Evolutionary conservation across 2,888 invertebrate genomes (phyloP).

Genomic region (Eupithecia dodoneata): DNA sequence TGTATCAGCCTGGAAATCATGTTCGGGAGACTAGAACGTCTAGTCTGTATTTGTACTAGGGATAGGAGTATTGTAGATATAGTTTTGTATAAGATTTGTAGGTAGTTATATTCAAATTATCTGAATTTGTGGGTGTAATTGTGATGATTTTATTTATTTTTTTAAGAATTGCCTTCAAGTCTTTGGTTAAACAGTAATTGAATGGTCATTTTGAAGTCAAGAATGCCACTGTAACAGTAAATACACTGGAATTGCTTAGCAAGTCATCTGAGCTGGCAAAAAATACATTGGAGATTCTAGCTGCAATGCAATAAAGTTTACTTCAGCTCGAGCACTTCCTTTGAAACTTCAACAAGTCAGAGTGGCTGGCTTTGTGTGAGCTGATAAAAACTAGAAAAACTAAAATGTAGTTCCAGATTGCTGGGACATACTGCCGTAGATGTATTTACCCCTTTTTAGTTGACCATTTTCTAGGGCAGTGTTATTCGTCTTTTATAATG

Average conservation of each 20-base stretch:
- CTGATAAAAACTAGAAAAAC: no score
- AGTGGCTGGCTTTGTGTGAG: no score
- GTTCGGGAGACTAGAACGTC: constrained; percentile 72
- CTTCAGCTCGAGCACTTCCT: not conserved
- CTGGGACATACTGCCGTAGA: not conserved
- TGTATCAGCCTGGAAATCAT: constrained; percentile 55
- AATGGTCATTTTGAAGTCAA: not conserved
- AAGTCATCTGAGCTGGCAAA: not conserved
- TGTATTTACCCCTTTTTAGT: not conserved
- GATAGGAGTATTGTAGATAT: constrained; percentile 74
- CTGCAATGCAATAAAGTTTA: not conserved
- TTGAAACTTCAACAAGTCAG: not conserved
- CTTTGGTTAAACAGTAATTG: not conserved
- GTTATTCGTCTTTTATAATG: not conserved
- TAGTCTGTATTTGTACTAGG: constrained; percentile 63
- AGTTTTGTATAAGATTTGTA: constrained; percentile 78
- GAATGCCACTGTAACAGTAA: not conserved
- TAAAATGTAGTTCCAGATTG: no score
- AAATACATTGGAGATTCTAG: not conserved
- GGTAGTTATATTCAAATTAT: constrained; percentile 80
- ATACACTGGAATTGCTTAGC: not conserved
- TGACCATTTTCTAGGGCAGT: not conserved
- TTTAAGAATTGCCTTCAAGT: not conserved
- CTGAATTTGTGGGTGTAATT: constrained; percentile 44
- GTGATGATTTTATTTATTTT: constrained; percentile 33